Percentiles rank a stretch among this genome's conserved stretches.
These are phyloP conservation scores for Orycteropus afer DNA, from an alignment of 2,113 vertebrate genomes.

Conservation along the genomic window DNA sequence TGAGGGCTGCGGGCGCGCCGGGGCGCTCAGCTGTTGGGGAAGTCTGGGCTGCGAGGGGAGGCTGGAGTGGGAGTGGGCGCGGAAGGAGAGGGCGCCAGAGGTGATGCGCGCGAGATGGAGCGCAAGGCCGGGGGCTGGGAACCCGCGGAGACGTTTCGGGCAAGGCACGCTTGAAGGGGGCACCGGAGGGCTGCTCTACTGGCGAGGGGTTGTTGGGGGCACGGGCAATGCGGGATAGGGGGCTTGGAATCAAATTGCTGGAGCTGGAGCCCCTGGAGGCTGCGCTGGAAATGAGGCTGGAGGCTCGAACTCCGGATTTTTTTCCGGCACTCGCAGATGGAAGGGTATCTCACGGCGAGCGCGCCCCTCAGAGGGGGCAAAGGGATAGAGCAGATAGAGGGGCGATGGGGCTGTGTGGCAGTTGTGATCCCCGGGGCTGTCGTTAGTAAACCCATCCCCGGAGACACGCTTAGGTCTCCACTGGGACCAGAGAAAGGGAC, in stretches of 20 bases:
- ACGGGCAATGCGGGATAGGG: not conserved
- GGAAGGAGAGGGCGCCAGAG: not conserved
- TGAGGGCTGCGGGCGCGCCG: constrained; percentile 31
- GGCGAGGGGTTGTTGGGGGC: not conserved
- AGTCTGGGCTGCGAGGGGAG: not conserved
- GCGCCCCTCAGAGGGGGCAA: not conserved
- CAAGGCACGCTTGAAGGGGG: not conserved
- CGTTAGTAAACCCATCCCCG: not conserved
- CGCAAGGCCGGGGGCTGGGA: not conserved
- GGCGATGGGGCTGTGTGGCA: not conserved
- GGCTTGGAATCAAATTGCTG: not conserved
- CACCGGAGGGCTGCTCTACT: not conserved
- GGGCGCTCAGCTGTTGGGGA: constrained; percentile 23
- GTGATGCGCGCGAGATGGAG: not conserved
- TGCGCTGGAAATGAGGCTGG: not conserved
- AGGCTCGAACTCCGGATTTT: not conserved
- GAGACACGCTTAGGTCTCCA: not conserved
- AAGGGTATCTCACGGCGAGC: constrained; percentile 13
- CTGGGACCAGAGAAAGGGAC: not conserved
- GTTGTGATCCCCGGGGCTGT: not conserved
- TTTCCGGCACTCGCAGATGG: not conserved
- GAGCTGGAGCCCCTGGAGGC: not conserved
- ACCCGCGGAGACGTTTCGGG: not conserved
- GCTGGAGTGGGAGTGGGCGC: not conserved
- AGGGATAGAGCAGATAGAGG: not conserved